These are phyloP conservation scores for Darevskia mixta DNA, from an alignment of 2,797 vertebrate genomes.

Conservation along the genomic window DNA sequence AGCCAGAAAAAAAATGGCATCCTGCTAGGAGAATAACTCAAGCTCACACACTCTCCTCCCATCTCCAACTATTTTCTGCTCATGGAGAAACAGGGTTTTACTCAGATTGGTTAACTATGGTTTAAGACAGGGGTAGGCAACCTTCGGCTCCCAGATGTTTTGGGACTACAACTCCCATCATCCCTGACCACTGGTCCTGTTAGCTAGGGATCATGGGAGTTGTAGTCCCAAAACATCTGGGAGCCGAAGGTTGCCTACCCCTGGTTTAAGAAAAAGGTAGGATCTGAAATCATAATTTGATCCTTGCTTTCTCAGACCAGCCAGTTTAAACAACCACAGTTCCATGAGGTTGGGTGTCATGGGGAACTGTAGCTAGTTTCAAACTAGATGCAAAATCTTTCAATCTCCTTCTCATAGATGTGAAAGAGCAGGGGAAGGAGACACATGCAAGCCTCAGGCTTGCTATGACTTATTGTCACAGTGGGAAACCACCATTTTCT, in stretches of 20 bases:
- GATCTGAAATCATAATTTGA: not conserved
- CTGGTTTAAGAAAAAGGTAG: not conserved
- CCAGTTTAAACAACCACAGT: not conserved
- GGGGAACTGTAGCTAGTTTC: not conserved
- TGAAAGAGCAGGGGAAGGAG: not conserved
- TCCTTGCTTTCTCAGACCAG: not conserved
- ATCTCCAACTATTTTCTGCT: not conserved
- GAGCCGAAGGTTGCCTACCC: too few relatives aligned
- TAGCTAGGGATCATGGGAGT: too few relatives aligned
- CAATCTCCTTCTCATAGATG: too few relatives aligned
- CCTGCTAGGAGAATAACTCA: not conserved
- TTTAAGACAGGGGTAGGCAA: too few relatives aligned
- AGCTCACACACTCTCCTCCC: not conserved
- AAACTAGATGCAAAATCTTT: not conserved
- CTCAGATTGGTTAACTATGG: not conserved
- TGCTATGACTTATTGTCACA: not conserved
- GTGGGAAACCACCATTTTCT: not conserved
- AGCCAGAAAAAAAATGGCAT: not conserved
- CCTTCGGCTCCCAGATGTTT: too few relatives aligned
- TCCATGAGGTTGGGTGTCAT: not conserved
- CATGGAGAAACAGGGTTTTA: not conserved
- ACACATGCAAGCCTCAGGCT: not conserved
- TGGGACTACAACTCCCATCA: too few relatives aligned
- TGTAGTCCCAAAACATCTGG: too few relatives aligned
- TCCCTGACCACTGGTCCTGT: too few relatives aligned